These are phyloP conservation scores for Rhombomys opimus DNA, from an alignment of 2,113 vertebrate genomes.

Conservation along the genomic window DNA sequence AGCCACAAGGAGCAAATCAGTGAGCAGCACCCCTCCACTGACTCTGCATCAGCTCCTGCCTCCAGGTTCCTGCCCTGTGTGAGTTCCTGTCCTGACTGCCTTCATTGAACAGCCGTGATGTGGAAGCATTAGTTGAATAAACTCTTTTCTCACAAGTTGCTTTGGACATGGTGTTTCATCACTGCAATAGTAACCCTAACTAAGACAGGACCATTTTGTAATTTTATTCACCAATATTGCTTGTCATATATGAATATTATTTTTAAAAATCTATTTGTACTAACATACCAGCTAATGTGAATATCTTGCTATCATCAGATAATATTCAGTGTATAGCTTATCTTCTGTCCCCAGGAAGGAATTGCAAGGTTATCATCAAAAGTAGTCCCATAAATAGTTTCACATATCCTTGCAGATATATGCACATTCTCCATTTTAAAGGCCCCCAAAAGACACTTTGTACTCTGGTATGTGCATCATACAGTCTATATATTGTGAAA, in stretches of 20 bases:
- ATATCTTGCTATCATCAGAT: constrained; percentile 15
- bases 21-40: background rate
- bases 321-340: background rate
- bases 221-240: background rate
- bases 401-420: background rate
- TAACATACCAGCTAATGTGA: background rate
- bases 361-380: background rate
- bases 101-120: background rate
- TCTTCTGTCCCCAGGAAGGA: background rate
- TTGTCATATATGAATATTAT: background rate
- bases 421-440: background rate
- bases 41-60: background rate
- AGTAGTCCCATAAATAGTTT: background rate
- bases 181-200: background rate
- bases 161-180: background rate
- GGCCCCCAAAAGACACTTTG: background rate
- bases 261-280: background rate
- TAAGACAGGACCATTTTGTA: background rate
- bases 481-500: background rate
- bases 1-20: background rate
- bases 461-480: background rate
- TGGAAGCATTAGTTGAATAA: background rate
- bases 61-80: background rate
- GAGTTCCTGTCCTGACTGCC: background rate
- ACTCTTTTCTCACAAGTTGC: background rate